Evolutionary conservation across 1,140 invertebrate species (phyloP), one percentile per base, ranked within the genome.

Genomic region (Drosophila equinoxialis): DNA sequence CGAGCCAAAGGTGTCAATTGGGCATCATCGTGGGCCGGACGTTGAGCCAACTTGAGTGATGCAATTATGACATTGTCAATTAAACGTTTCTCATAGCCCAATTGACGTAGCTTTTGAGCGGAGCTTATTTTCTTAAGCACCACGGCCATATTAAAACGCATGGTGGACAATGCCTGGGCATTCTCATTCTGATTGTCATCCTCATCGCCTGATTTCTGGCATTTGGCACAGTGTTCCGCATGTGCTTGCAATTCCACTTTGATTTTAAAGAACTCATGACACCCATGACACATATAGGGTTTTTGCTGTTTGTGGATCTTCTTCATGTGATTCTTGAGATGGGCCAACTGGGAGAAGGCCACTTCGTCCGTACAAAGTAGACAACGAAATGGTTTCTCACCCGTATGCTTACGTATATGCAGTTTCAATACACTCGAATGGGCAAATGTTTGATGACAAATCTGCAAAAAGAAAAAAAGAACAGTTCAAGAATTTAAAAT

Each of bases 371-470:
- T 93, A 82, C 96, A 97, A 48, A 96, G 92, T 5, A 94, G 93
- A 90, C 96, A 97, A 8, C 93, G 94, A 91, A 97, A 98, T 0
- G 97, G 97, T 78, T 97, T 96, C 84, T 97, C 96, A 0, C 97
- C 91, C 1, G 96, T 96, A 78, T 97, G 96, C 10, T 96, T 94
- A 23, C 96, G 93, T 2, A 95, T 95, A 85, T 97, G 96, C 11
- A 96, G 92, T 91, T 96, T 96, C 4, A 97, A 92, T 0, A 96
- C 96, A n/a, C 96, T 96, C 0, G 96, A 97, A 90, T 97, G 96
- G 3, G 96, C 95, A 83, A 97, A 97, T 1, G 95, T 95, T 76
- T 96, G 95, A 93, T 95, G 95, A 85, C 96, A 97, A 45, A 97
- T 95, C 74, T 93, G 11, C 37, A 26, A 26, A 3, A 26, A 26